Conservation (phyloP, 2,888 invertebrate species). For the Gerris lacustris region DNA sequence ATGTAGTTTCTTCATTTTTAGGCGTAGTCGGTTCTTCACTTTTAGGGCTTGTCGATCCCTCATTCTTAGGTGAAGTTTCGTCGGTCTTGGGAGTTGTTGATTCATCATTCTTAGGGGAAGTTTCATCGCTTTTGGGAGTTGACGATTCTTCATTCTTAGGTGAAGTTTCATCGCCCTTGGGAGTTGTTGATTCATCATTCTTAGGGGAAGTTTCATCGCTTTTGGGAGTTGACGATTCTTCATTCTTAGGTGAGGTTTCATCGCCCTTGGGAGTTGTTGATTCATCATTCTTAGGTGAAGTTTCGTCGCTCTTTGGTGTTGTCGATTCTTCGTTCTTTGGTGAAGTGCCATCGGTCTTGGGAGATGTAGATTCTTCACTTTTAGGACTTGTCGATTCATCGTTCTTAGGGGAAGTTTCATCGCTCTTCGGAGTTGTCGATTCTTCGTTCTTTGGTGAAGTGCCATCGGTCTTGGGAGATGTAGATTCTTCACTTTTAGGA, state of each 20-base stretch:
- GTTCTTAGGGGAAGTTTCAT: slow-evolving; percentile 1
- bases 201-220: background rate
- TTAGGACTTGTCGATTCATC: background rate
- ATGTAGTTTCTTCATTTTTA: slow-evolving; percentile 8
- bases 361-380: background rate
- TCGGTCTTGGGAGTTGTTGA: background rate
- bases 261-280: slow-evolving; percentile 4
- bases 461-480: no score
- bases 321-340: slow-evolving; percentile 1
- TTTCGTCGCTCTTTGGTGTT: background rate
- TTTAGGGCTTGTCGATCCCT: background rate
- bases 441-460: slow-evolving; percentile 5
- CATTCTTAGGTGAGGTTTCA: background rate
- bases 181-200: slow-evolving; percentile 1
- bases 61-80: background rate
- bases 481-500: background rate
- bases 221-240: background rate
- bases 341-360: background rate
- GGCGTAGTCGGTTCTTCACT: background rate
- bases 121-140: background rate
- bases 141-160: background rate
- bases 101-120: slow-evolving; percentile 8
- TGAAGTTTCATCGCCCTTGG: background rate
- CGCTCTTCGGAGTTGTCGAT: slow-evolving; percentile 3
- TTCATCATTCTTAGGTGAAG: slow-evolving; percentile 6